These are phyloP conservation scores for Tenualosa ilisha DNA, from an alignment of 2,797 vertebrate genomes.

Conservation along the genomic window DNA sequence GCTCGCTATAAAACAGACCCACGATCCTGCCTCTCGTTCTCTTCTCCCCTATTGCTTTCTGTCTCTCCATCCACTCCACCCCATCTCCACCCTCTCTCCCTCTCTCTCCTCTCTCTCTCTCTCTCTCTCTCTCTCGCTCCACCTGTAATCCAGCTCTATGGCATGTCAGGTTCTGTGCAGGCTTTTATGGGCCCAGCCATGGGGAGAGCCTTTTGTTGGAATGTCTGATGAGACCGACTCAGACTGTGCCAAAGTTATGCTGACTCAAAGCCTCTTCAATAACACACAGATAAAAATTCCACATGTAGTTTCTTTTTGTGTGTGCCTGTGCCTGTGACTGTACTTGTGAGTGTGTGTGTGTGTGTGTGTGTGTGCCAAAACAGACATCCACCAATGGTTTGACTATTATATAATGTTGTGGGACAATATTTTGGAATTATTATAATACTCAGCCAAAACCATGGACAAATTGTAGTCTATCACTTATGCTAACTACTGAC, in stretches of 20 bases:
- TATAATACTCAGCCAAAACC: too few relatives aligned
- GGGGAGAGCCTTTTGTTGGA: background rate
- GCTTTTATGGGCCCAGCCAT: background rate
- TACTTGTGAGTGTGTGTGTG: background rate
- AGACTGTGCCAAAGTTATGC: background rate
- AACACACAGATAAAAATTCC: slow-evolving; percentile 16
- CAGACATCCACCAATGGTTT: too few relatives aligned
- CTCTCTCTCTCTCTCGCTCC: background rate
- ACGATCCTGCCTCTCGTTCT: background rate
- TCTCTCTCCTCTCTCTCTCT: background rate
- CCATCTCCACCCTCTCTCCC: background rate
- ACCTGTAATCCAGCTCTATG: slow-evolving; percentile 9
- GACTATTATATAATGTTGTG: too few relatives aligned
- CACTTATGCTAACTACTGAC: too few relatives aligned
- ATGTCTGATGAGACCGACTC: background rate
- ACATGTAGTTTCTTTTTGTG: background rate
- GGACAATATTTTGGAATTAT: too few relatives aligned
- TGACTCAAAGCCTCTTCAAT: slow-evolving; percentile 16
- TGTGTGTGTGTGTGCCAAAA: background rate
- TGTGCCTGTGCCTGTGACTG: background rate
- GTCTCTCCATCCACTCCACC: background rate
- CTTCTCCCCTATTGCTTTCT: background rate
- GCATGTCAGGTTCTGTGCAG: background rate
- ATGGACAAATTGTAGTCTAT: too few relatives aligned
- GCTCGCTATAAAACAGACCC: background rate